Evolutionary conservation across 2,797 vertebrate species (phyloP).

Genomic region (Neomorphus geoffroyi): DNA sequence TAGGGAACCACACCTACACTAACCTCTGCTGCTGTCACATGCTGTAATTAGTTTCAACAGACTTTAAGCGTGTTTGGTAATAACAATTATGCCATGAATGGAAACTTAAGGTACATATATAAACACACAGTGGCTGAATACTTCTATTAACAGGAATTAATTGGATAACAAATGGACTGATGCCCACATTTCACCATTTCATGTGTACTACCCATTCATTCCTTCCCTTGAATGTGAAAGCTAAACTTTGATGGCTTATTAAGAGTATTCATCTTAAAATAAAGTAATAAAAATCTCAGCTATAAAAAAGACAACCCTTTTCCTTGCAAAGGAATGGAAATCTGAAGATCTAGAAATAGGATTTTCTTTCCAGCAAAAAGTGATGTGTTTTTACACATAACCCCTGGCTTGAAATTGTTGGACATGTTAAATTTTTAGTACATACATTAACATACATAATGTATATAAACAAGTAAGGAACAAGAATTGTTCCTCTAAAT

Average conservation of each 20-base stretch:
- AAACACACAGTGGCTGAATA: not conserved
- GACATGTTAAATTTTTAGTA: not conserved
- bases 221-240: not conserved
- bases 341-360: not conserved
- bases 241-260: not conserved
- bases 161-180: not conserved
- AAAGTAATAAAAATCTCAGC: not conserved
- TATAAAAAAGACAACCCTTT: not conserved
- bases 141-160: not conserved
- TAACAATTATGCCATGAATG: not conserved
- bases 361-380: not conserved
- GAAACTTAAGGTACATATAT: not conserved
- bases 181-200: not conserved
- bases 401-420: not conserved
- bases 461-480: not conserved
- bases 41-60: not conserved
- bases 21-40: not conserved
- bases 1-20: not conserved
- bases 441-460: not conserved
- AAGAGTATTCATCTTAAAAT: not conserved
- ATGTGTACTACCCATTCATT: not conserved
- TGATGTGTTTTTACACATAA: not conserved
- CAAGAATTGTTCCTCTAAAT: not conserved
- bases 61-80: not conserved
- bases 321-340: not conserved